These are phyloP conservation scores for Ostrea edulis DNA, from an alignment of 1,140 invertebrate species.

Conservation along the genomic window DNA sequence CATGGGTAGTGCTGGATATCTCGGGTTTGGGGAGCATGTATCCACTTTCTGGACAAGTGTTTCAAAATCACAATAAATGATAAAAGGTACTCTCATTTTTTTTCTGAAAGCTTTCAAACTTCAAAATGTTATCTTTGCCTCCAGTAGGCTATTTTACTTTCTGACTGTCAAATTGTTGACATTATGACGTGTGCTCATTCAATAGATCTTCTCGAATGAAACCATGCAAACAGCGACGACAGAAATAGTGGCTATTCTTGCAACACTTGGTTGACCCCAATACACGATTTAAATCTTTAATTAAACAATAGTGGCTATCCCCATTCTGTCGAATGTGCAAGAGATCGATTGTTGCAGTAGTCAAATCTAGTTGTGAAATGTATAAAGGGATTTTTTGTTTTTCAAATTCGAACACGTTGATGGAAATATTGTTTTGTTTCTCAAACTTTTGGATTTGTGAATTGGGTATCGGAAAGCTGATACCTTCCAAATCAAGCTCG, in stretches of 20 bases:
- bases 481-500: conserved; percentile 44
- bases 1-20: conserved; percentile 33
- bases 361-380: conserved; percentile 20
- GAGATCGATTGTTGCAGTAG: conserved; percentile 16
- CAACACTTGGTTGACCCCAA: conserved; percentile 32
- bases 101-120: conserved; percentile 46
- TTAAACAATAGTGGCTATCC: conserved; percentile 55
- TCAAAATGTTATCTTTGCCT: conserved; percentile 48
- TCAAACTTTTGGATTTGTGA: conserved; percentile 45
- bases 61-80: conserved; percentile 55
- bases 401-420: conserved; percentile 53
- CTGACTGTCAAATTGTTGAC: conserved; percentile 39
- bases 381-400: conserved; percentile 44
- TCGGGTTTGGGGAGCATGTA: conserved; percentile 38
- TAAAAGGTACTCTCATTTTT: conserved; percentile 45
- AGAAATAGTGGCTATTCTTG: conserved; percentile 43
- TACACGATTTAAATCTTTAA: conserved; percentile 54
- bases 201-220: conserved; percentile 50
- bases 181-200: conserved; percentile 28
- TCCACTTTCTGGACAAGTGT: conserved; percentile 26
- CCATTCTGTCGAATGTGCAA: conserved; percentile 26
- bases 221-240: conserved; percentile 54
- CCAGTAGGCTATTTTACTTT: conserved; percentile 43
- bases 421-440: conserved; percentile 45
- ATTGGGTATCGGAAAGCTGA: conserved; percentile 39